Conservation (phyloP, 2,113 vertebrate genomes). For the Pterocles orientalis region DNA sequence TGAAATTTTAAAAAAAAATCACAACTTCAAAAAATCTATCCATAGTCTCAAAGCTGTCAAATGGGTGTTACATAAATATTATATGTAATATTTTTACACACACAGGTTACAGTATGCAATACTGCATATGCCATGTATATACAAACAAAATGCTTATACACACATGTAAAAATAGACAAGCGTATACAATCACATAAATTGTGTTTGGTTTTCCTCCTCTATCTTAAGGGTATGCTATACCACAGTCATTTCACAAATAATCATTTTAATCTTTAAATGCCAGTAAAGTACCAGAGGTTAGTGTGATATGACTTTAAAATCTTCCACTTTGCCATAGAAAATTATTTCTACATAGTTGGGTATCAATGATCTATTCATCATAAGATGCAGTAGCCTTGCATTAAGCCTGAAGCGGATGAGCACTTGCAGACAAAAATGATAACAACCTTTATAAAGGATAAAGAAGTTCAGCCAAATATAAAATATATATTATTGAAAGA, state of each 20-base stretch:
- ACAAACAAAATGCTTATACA: conserved; percentile 12
- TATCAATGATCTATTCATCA: conserved; percentile 91
- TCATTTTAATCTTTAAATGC: conserved; percentile 77
- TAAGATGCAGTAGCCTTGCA: conserved; percentile 77
- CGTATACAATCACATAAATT: neutral
- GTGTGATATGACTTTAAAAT: conserved; percentile 82
- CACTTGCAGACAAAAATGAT: conserved; percentile 68
- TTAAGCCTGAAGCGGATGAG: conserved; percentile 76
- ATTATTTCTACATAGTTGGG: conserved; percentile 93
- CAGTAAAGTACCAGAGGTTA: conserved; percentile 79
- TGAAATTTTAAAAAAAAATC: neutral
- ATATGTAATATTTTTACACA: neutral
- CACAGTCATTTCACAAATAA: conserved; percentile 50
- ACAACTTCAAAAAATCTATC: neutral
- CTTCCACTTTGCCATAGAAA: conserved; percentile 84
- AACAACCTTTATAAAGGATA: conserved; percentile 69
- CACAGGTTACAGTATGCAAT: neutral
- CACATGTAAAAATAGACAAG: neutral
- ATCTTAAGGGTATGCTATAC: neutral
- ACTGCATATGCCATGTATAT: conserved; percentile 7
- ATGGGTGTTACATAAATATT: conserved; percentile 37
- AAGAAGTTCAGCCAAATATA: conserved; percentile 45
- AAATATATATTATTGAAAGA: conserved; percentile 20
- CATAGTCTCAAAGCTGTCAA: conserved; percentile 23
- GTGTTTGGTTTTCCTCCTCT: conserved; percentile 5